These are phyloP conservation scores for Luffia ferchaultella DNA, from an alignment of 2,888 invertebrate species.

Conservation along the genomic window DNA sequence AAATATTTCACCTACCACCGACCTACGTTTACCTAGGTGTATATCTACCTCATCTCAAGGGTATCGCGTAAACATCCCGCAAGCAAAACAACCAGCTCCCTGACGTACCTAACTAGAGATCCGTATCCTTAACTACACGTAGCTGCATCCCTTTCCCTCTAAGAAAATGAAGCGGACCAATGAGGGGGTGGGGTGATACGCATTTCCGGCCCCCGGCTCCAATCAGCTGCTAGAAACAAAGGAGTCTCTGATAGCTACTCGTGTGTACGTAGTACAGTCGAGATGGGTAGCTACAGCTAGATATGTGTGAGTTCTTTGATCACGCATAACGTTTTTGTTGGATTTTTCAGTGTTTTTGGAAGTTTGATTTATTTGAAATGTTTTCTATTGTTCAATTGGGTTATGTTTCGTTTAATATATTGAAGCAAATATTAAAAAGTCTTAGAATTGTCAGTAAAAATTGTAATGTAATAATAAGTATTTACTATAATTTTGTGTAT, in stretches of 20 bases:
- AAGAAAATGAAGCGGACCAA: conserved; percentile 67
- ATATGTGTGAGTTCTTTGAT: neutral
- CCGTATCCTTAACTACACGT: conserved; percentile 57
- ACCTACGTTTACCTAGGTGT: too few relatives aligned
- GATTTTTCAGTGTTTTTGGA: neutral
- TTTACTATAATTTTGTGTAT: too few relatives aligned
- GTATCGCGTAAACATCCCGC: conserved; percentile 45
- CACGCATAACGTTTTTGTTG: neutral
- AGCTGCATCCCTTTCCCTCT: conserved; percentile 61
- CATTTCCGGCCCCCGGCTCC: conserved; percentile 65
- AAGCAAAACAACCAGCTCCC: conserved; percentile 40
- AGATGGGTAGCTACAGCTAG: conserved; percentile 43
- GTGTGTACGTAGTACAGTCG: conserved; percentile 53
- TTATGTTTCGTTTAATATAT: too few relatives aligned
- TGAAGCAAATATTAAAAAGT: too few relatives aligned
- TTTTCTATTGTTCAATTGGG: too few relatives aligned
- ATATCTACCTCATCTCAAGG: too few relatives aligned
- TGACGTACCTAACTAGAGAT: conserved; percentile 55
- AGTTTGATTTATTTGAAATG: too few relatives aligned
- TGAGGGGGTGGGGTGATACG: conserved; percentile 67
- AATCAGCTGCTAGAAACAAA: conserved; percentile 69
- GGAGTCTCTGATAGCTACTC: conserved; percentile 61
- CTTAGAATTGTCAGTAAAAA: too few relatives aligned
- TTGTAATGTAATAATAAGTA: too few relatives aligned
- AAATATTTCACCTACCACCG: too few relatives aligned